These are phyloP conservation scores for Ophion ellenae DNA, from an alignment of 2,888 invertebrate species.

Conservation along the genomic window DNA sequence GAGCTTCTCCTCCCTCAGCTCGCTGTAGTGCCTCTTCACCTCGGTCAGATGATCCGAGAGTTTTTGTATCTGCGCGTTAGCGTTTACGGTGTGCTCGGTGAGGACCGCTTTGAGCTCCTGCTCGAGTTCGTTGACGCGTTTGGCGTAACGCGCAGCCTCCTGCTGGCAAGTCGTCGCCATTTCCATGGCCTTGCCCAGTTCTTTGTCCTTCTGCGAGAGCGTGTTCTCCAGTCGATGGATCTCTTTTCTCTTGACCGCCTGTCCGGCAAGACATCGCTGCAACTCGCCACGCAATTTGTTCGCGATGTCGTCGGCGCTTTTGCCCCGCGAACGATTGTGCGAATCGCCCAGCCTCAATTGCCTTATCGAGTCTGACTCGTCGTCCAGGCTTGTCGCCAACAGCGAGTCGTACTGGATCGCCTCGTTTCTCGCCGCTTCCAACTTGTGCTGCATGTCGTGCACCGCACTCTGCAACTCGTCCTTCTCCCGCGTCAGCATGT, in stretches of 20 bases:
- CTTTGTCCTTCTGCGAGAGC: constrained; percentile 81
- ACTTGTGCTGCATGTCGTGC: constrained; percentile 78
- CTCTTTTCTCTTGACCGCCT: constrained; percentile 85
- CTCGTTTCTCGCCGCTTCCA: constrained; percentile 77
- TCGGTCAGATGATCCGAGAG: constrained; percentile 77
- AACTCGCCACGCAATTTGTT: constrained; percentile 84
- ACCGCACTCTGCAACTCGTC: constrained; percentile 83
- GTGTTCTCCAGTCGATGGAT: constrained; percentile 84
- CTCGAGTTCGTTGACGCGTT: constrained; percentile 79
- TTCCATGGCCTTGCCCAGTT: constrained; percentile 76
- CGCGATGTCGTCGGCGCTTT: constrained; percentile 82
- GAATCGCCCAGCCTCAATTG: constrained; percentile 78
- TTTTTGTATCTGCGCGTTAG: constrained; percentile 78
- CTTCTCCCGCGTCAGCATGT: constrained; percentile 85
- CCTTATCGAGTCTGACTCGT: constrained; percentile 78
- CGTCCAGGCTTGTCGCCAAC: constrained; percentile 78
- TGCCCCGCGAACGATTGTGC: constrained; percentile 77
- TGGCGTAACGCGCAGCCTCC: constrained; percentile 76
- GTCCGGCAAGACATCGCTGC: constrained; percentile 82
- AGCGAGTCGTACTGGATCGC: constrained; percentile 77
- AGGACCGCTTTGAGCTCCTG: constrained; percentile 79
- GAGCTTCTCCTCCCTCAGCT: constrained; percentile 74
- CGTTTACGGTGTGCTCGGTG: constrained; percentile 78
- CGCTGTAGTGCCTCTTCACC: constrained; percentile 76
- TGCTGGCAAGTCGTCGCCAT: constrained; percentile 74